Percentiles rank a stretch among this genome's conserved stretches.
Evolutionary conservation across 2,888 invertebrate genomes (phyloP).

Genomic region (Macrophya annulata): DNA sequence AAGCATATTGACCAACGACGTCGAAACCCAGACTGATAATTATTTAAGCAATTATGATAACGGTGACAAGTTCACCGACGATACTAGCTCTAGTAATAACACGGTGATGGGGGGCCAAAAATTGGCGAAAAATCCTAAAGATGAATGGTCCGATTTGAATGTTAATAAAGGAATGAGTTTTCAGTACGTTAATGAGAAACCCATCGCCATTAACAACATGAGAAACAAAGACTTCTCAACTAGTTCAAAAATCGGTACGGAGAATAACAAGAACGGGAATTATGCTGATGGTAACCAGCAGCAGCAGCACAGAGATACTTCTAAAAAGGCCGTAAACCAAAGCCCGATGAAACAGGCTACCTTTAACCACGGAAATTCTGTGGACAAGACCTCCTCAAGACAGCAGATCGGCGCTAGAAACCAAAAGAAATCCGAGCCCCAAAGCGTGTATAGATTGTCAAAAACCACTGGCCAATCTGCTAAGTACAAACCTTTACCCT

Average conservation of each 20-base stretch:
- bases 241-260: background rate
- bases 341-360: constrained; percentile 39
- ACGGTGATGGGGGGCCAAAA: background rate
- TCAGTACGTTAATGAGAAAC: constrained; percentile 58
- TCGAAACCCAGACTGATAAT: constrained; percentile 72
- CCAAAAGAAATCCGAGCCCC: constrained; percentile 20
- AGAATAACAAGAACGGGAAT: constrained; percentile 27
- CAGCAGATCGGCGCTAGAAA: background rate
- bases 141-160: constrained; percentile 57
- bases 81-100: background rate
- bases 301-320: background rate
- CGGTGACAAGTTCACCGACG: constrained; percentile 22
- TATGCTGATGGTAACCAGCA: background rate
- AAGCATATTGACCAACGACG: constrained; percentile 73
- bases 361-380: constrained; percentile 2
- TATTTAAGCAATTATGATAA: constrained; percentile 15
- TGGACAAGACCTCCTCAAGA: background rate
- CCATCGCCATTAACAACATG: constrained; percentile 43
- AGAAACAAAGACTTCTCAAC: background rate
- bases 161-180: constrained; percentile 56
- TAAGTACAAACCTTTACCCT: constrained; percentile 27
- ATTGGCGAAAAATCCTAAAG: background rate
- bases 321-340: background rate
- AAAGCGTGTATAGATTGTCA: constrained; percentile 8
- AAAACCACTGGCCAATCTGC: background rate